Conservation (phyloP, 2,797 vertebrate genomes). For the Chiloscyllium punctatum region DNA sequence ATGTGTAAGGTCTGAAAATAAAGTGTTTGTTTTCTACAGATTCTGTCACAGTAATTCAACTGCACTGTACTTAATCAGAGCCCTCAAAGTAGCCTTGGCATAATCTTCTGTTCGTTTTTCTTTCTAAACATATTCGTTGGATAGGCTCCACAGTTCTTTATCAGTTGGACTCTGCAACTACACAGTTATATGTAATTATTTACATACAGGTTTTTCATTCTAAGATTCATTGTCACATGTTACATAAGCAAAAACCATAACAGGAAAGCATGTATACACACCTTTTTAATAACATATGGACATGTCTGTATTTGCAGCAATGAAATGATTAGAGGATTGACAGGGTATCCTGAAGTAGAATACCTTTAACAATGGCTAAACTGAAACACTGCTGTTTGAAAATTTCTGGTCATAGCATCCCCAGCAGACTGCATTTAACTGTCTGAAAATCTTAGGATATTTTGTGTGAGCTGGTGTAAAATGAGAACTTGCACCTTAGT, state of each 20-base stretch:
- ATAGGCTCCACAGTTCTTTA: background rate
- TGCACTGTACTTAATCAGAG: background rate
- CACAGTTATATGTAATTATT: background rate
- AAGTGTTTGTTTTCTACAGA: slow-evolving; percentile 27
- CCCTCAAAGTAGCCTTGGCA: background rate
- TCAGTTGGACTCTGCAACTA: background rate
- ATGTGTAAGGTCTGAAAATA: slow-evolving; percentile 24
- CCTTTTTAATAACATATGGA: background rate
- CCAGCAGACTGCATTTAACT: background rate
- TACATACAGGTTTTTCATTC: background rate
- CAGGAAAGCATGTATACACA: background rate
- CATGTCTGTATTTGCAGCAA: background rate
- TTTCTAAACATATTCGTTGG: background rate
- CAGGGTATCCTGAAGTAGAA: background rate
- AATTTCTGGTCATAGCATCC: background rate
- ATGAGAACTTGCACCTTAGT: background rate
- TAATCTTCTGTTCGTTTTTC: background rate
- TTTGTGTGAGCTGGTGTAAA: background rate
- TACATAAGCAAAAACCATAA: background rate
- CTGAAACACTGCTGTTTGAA: background rate
- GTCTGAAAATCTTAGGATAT: background rate
- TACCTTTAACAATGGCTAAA: background rate
- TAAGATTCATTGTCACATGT: background rate
- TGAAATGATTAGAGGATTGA: background rate
- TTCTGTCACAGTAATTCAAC: background rate